phyloP scores from a whole-genome alignment of 1,140 invertebrate genomes.

The Drosophila pandora region DNA sequence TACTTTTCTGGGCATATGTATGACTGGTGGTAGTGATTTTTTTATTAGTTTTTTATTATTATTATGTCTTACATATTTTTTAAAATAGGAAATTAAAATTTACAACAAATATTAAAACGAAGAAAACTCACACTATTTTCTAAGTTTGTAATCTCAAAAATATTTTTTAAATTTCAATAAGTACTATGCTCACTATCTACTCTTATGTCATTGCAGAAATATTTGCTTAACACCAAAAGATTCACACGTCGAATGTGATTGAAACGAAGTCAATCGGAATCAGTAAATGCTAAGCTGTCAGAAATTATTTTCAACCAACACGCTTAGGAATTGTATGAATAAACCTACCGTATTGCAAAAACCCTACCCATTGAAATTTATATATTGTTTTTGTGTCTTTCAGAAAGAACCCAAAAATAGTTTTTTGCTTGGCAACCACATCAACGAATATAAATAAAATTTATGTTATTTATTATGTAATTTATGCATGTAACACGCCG shows the following conservation, averaged over 20 bases:
- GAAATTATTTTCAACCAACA: not conserved
- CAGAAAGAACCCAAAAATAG: not conserved
- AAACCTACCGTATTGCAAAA: not conserved
- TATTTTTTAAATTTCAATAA: no score
- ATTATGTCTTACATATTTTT: no score
- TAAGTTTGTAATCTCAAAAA: no score
- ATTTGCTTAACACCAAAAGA: not conserved
- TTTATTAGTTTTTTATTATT: not conserved
- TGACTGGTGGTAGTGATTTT: no score
- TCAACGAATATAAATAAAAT: conserved; percentile 53
- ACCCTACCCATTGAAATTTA: conserved; percentile 25
- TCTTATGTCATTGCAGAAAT: no score
- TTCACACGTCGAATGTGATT: not conserved
- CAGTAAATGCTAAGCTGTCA: not conserved
- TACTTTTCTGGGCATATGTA: not conserved
- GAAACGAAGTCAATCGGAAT: not conserved
- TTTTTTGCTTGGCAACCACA: conserved; percentile 66
- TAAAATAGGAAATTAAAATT: no score
- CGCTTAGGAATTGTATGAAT: not conserved
- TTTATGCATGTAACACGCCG: conserved; percentile 62
- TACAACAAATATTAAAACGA: no score
- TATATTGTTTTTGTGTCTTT: not conserved
- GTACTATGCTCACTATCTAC: no score
- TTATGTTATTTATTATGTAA: conserved; percentile 79
- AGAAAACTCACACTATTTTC: no score